Evolutionary conservation across 2,113 vertebrate species (phyloP).

Genomic region (Poeciliopsis prolifica): DNA sequence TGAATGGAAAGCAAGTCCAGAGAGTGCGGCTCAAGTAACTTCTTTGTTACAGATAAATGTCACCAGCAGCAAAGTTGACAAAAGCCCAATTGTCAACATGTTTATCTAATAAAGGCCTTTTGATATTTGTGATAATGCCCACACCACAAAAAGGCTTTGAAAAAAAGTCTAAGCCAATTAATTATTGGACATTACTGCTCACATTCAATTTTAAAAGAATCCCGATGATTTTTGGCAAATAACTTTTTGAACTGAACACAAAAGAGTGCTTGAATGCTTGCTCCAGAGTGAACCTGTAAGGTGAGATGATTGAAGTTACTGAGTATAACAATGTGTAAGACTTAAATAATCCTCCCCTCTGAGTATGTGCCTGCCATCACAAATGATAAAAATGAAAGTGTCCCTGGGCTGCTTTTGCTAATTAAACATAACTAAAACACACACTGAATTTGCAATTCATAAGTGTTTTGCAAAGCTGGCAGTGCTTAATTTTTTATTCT

Average conservation of each 20-base stretch:
- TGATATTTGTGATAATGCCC: conserved; percentile 65
- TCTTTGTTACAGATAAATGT: conserved; percentile 83
- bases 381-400: conserved; percentile 46
- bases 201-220: conserved; percentile 44
- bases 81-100: conserved; percentile 83
- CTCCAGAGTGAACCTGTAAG: conserved; percentile 54
- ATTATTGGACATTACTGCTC: conserved; percentile 42
- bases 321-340: conserved; percentile 35
- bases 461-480: conserved; percentile 50
- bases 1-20: conserved; percentile 80
- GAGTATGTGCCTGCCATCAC: conserved; percentile 35
- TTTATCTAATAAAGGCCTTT: conserved; percentile 77
- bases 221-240: conserved; percentile 31
- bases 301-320: conserved; percentile 38
- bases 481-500: conserved; percentile 36
- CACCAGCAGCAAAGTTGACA: conserved; percentile 78
- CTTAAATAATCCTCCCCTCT: conserved; percentile 46
- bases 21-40: conserved; percentile 82
- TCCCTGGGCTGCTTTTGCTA: conserved; percentile 46
- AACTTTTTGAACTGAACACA: conserved; percentile 34
- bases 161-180: conserved; percentile 29
- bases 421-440: conserved; percentile 57
- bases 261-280: conserved; percentile 42
- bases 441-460: conserved; percentile 53
- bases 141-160: background rate